These are phyloP conservation scores for Blastobasis adustella DNA, from an alignment of 2,888 invertebrate genomes.

Conservation along the genomic window DNA sequence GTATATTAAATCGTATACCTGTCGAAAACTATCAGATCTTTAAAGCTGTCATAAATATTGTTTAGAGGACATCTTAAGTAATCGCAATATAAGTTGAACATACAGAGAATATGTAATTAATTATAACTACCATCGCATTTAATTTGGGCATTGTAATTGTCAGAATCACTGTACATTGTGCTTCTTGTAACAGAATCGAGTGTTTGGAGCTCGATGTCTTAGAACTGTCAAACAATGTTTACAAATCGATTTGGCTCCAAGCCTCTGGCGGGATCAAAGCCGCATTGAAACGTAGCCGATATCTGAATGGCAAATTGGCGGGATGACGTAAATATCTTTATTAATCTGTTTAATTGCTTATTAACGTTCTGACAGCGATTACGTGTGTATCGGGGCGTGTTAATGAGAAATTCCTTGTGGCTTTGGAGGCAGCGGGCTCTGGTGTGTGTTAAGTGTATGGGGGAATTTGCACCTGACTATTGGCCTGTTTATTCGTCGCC, in stretches of 20 bases:
- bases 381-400: conserved; percentile 49
- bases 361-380: conserved; percentile 50
- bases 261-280: conserved; percentile 54
- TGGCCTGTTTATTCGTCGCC: too few relatives aligned
- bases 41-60: neutral
- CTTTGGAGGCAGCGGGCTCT: conserved; percentile 40
- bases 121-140: too few relatives aligned
- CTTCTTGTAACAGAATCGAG: conserved; percentile 27
- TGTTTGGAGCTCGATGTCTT: conserved; percentile 35
- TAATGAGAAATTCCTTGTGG: conserved; percentile 45
- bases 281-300: conserved; percentile 35
- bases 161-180: too few relatives aligned
- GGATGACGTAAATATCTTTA: conserved; percentile 60
- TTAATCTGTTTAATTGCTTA: conserved; percentile 72
- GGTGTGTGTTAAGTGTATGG: conserved; percentile 19
- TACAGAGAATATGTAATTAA: too few relatives aligned
- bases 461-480: conserved; percentile 9
- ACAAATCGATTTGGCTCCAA: conserved; percentile 44
- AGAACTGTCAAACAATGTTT: conserved; percentile 56
- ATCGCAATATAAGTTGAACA: neutral
- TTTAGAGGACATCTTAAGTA: neutral
- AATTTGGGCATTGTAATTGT: too few relatives aligned
- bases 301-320: conserved; percentile 56
- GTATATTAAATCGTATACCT: too few relatives aligned
- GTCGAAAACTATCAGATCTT: too few relatives aligned